Evolutionary conservation across 2,797 vertebrate genomes (phyloP).

Genomic region (Ptychobarbus kaznakovi): DNA sequence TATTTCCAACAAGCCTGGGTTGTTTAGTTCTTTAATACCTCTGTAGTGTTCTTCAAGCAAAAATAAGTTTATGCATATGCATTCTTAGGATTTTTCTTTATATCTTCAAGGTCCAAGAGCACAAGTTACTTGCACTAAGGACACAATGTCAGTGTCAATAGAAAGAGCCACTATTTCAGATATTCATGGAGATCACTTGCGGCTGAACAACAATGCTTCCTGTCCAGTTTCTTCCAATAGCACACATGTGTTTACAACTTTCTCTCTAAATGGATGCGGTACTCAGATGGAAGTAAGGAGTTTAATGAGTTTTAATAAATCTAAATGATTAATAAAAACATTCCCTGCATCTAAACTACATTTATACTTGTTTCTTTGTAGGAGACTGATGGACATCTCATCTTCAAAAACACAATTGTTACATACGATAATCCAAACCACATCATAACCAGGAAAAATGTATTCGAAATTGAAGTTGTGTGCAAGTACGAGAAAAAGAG

Average conservation of each 20-base stretch:
- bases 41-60: not conserved
- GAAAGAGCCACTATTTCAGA: constrained; percentile 29
- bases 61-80: not conserved
- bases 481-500: constrained; percentile 62
- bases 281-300: constrained; percentile 61
- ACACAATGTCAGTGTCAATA: constrained; percentile 41
- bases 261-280: constrained; percentile 65
- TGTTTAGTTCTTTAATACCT: not conserved
- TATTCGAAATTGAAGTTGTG: constrained; percentile 56
- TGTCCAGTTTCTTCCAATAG: constrained; percentile 27
- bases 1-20: no score
- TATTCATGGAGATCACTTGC: constrained; percentile 57
- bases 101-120: constrained; percentile 17
- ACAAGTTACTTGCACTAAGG: constrained; percentile 60
- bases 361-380: constrained; percentile 33
- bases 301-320: not conserved
- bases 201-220: constrained; percentile 54
- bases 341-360: not conserved
- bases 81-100: not conserved
- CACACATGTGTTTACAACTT: constrained; percentile 63
- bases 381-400: constrained; percentile 61
- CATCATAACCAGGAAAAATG: constrained; percentile 59
- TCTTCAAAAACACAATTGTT: constrained; percentile 65
- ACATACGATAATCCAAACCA: constrained; percentile 45
- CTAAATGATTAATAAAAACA: not conserved